Percentiles rank a stretch among this genome's conserved stretches.
Evolutionary conservation across 2,797 vertebrate species (phyloP).

Genomic region (Sylvilagus floridanus): DNA sequence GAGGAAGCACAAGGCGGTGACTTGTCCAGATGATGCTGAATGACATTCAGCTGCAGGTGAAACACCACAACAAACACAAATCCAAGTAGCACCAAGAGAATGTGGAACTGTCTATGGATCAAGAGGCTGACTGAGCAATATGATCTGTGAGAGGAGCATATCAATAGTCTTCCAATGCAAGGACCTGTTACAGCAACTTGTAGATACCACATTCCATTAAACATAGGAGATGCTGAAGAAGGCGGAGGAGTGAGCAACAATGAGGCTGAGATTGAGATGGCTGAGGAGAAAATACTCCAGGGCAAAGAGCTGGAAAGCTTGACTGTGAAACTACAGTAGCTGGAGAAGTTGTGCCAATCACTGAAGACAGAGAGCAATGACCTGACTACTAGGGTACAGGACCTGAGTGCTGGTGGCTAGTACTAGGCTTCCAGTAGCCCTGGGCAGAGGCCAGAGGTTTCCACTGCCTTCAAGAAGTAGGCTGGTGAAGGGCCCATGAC

Average conservation of each 20-base stretch:
- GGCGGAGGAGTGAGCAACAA: constrained; percentile 97
- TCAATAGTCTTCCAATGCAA: constrained; percentile 98
- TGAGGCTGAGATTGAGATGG: constrained; percentile 96
- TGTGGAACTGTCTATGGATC: constrained; percentile 95
- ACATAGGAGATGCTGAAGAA: constrained; percentile 96
- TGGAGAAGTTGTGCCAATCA: constrained; percentile 96
- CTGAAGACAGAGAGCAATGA: constrained; percentile 96
- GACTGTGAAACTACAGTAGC: constrained; percentile 95
- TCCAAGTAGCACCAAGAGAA: constrained; percentile 96
- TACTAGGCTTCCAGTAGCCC: not conserved
- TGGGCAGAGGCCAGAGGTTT: constrained; percentile 57
- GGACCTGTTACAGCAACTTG: constrained; percentile 96
- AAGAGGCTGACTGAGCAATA: constrained; percentile 98
- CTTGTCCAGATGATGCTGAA: constrained; percentile 96
- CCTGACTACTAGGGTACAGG: constrained; percentile 96
- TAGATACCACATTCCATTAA: constrained; percentile 96
- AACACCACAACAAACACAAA: constrained; percentile 96
- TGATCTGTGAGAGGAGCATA: constrained; percentile 96
- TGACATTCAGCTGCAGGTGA: constrained; percentile 98
- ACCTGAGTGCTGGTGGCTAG: constrained; percentile 86
- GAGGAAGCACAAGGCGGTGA: constrained; percentile 97
- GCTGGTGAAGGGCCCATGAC: constrained; percentile 21
- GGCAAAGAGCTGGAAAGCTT: constrained; percentile 95
- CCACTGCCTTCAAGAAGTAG: not conserved
- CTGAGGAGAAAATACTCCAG: constrained; percentile 95